phyloP scores from a whole-genome alignment of 53 echinoderm and acorn worm species.

The Echinarachnius parma region DNA sequence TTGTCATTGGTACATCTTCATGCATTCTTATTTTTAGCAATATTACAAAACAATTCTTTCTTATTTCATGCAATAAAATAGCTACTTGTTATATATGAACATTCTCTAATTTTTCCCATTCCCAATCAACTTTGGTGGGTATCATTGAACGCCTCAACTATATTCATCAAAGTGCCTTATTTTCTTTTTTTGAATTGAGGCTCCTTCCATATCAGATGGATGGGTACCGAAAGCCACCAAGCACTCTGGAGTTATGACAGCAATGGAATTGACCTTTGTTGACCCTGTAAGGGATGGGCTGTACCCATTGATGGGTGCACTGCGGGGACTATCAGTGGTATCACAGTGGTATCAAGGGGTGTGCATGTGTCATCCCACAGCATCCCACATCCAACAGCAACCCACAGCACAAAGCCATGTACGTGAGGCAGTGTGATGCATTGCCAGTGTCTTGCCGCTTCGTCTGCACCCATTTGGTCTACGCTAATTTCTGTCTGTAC shows the following conservation, averaged over 20 bases:
- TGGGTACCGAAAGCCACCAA: constrained; percentile 14
- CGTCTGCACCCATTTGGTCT: too few relatives aligned
- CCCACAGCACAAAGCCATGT: background rate
- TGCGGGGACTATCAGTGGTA: background rate
- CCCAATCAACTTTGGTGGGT: too few relatives aligned
- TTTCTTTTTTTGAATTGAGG: constrained; percentile 10
- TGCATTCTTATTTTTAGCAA: background rate
- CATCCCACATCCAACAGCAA: background rate
- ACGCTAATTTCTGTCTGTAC: too few relatives aligned
- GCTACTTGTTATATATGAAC: too few relatives aligned
- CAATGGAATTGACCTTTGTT: constrained; percentile 26
- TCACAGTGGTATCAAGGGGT: background rate
- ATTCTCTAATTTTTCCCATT: too few relatives aligned
- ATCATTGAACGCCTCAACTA: constrained; percentile 4
- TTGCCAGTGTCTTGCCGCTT: too few relatives aligned
- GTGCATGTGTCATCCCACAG: background rate
- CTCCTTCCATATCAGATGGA: constrained; percentile 17
- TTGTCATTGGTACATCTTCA: too few relatives aligned
- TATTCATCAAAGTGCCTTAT: constrained; percentile 18
- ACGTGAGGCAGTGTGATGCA: background rate
- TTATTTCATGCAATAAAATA: too few relatives aligned
- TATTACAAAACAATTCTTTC: background rate
- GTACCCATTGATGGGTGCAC: constrained; percentile 25
- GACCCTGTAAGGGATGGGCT: constrained; percentile 19
- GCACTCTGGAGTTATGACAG: constrained; percentile 48